phyloP scores from a whole-genome alignment of 1,140 invertebrate genomes.

The Andrena cerasifolii region DNA sequence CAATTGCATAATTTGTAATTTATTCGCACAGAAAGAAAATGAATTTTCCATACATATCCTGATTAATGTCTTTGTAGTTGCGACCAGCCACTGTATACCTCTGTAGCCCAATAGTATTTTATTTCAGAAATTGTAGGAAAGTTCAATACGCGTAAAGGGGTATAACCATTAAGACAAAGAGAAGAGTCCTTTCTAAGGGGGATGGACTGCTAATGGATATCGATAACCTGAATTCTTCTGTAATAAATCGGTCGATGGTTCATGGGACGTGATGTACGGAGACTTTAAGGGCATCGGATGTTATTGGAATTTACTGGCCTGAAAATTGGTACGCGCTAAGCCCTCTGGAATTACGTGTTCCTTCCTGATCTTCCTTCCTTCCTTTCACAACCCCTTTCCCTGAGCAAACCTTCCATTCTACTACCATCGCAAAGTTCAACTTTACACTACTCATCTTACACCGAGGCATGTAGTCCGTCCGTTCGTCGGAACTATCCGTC shows the following conservation, averaged over 20 bases:
- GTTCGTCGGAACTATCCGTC: constrained; percentile 43
- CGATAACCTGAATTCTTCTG: constrained; percentile 73
- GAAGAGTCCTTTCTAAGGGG: constrained; percentile 22
- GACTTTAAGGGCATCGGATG: constrained; percentile 72
- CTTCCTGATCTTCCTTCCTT: constrained; percentile 50
- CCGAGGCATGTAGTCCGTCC: constrained; percentile 19
- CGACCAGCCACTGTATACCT: too few relatives aligned
- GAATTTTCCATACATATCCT: too few relatives aligned
- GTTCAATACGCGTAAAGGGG: neutral
- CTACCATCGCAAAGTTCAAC: constrained; percentile 37
- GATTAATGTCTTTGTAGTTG: too few relatives aligned
- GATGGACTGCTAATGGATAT: constrained; percentile 61
- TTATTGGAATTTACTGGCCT: constrained; percentile 78
- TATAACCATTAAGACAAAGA: neutral
- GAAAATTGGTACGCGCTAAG: constrained; percentile 76
- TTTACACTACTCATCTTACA: constrained; percentile 47
- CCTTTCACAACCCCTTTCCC: constrained; percentile 36
- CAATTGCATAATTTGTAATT: too few relatives aligned
- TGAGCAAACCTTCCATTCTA: constrained; percentile 33
- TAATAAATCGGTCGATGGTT: constrained; percentile 72
- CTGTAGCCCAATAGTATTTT: too few relatives aligned
- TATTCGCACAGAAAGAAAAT: too few relatives aligned
- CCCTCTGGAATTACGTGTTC: constrained; percentile 66
- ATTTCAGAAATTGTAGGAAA: neutral
- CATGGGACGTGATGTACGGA: constrained; percentile 69